Conservation (phyloP, 2,888 invertebrate species). For the Cryptophagus acutangulus region DNA sequence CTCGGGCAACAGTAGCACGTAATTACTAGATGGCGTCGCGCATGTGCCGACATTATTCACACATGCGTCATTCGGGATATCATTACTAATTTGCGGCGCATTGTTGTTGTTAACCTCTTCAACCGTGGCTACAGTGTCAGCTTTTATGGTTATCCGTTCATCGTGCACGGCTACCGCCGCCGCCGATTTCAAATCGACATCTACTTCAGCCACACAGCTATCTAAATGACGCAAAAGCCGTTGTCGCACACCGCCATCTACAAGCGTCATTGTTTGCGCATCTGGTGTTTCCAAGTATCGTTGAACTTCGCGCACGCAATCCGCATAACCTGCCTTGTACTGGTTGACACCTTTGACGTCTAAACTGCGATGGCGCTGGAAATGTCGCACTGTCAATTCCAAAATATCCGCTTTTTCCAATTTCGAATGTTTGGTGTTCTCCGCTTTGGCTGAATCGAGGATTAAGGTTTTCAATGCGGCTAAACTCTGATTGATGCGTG, state of each 20-base stretch:
- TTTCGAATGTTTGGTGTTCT: conserved; percentile 72
- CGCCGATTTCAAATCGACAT: conserved; percentile 47
- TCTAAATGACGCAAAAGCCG: conserved; percentile 57
- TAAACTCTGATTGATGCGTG: conserved; percentile 69
- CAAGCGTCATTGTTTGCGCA: conserved; percentile 54
- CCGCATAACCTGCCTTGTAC: conserved; percentile 62
- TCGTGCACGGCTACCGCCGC: conserved; percentile 20
- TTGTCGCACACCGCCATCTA: conserved; percentile 56
- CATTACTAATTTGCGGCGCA: conserved; percentile 21
- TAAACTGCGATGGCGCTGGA: conserved; percentile 67
- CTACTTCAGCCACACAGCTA: conserved; percentile 58
- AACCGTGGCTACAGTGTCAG: conserved; percentile 8
- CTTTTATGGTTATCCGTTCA: conserved; percentile 23
- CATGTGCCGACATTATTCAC: conserved; percentile 9
- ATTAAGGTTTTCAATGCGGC: conserved; percentile 68
- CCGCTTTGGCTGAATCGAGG: conserved; percentile 63
- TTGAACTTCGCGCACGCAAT: conserved; percentile 61
- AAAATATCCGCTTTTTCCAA: conserved; percentile 82
- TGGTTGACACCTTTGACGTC: conserved; percentile 60
- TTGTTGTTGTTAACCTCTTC: conserved; percentile 43
- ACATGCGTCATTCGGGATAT: too few relatives aligned
- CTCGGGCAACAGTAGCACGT: conserved; percentile 58
- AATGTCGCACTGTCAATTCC: conserved; percentile 76
- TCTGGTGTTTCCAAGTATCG: conserved; percentile 58
- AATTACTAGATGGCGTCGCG: conserved; percentile 42